phyloP scores from a whole-genome alignment of 1,140 invertebrate genomes.

The Bombus waltoni region DNA sequence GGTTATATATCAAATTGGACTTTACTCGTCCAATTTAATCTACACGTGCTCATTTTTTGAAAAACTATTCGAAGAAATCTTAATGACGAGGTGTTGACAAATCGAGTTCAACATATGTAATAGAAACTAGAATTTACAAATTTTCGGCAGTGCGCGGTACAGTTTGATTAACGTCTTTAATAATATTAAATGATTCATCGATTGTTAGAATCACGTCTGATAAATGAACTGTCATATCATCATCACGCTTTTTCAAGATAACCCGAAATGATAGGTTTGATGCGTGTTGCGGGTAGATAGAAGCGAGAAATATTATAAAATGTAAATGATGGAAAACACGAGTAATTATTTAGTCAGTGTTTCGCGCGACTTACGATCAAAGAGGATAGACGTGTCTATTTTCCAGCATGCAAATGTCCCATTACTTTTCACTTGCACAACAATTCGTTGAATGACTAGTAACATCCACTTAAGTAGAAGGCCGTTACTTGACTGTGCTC shows the following conservation, averaged over 20 bases:
- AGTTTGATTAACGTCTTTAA: too few relatives aligned
- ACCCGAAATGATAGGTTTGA: not conserved
- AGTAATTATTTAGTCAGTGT: not conserved
- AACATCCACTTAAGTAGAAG: conserved; percentile 11
- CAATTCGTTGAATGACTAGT: not conserved
- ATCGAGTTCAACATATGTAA: not conserved
- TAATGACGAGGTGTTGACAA: not conserved
- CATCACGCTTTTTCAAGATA: not conserved
- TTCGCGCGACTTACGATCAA: conserved; percentile 27
- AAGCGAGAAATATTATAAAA: not conserved
- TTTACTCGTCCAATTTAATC: not conserved
- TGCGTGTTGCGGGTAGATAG: too few relatives aligned
- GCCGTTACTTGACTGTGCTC: conserved; percentile 39
- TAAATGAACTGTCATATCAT: not conserved
- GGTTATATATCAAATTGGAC: not conserved
- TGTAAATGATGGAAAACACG: not conserved
- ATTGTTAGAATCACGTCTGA: not conserved
- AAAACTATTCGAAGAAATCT: not conserved
- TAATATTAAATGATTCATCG: too few relatives aligned
- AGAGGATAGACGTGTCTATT: not conserved
- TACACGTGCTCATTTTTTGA: not conserved
- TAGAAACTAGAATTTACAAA: not conserved
- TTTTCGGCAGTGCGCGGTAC: not conserved
- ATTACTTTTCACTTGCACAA: conserved; percentile 34
- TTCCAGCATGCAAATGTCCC: conserved; percentile 26